phyloP scores from a whole-genome alignment of 2,113 vertebrate genomes.

The Cebidichthys violaceus region DNA sequence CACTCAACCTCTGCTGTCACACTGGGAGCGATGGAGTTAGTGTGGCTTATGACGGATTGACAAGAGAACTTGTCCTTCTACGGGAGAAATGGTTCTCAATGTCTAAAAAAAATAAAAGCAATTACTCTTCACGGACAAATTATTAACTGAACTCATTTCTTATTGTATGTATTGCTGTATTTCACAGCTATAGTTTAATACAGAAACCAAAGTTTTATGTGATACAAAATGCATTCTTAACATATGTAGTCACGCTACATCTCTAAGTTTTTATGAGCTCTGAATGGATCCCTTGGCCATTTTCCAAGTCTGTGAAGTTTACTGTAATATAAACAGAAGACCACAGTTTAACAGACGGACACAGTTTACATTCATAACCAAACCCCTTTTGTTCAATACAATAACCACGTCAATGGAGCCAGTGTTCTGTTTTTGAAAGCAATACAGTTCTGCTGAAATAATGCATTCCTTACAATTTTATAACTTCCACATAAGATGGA shows the following conservation, averaged over 20 bases:
- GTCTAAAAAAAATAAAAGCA: background rate
- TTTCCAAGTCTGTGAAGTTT: conserved; percentile 22
- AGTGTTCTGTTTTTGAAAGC: background rate
- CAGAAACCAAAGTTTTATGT: conserved; percentile 35
- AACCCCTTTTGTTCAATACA: conserved; percentile 13
- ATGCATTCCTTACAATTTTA: no score
- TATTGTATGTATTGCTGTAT: no score
- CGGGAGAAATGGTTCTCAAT: background rate
- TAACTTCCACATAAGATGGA: no score
- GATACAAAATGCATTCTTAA: conserved; percentile 8
- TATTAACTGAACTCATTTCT: background rate
- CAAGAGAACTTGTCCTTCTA: background rate
- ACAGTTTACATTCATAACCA: conserved; percentile 11
- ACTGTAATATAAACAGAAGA: conserved; percentile 4
- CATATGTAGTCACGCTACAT: background rate
- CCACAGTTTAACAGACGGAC: conserved; percentile 3
- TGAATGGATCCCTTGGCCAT: conserved; percentile 1
- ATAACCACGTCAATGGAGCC: background rate
- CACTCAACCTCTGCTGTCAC: background rate
- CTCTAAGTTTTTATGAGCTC: conserved; percentile 32
- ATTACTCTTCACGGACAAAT: background rate
- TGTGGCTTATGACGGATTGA: background rate
- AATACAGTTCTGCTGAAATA: no score
- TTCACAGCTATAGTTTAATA: background rate
- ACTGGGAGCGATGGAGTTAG: background rate